Conservation (phyloP, 2,113 vertebrate genomes). For the Orthochromis indermauri region DNA sequence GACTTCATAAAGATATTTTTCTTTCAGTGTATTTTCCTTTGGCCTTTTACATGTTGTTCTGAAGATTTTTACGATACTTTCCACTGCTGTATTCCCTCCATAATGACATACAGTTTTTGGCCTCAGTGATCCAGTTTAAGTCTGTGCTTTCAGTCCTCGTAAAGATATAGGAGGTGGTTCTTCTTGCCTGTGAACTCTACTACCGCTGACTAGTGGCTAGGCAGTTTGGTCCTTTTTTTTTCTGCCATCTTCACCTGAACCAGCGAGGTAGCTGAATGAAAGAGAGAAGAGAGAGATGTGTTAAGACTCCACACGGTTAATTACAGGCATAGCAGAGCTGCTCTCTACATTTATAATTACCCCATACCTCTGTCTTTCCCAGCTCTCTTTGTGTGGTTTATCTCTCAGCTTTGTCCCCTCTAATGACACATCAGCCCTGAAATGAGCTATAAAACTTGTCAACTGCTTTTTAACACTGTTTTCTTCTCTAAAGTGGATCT, state of each 20-base stretch:
- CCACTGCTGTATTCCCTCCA: not conserved
- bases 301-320: conserved; percentile 21
- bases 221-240: not conserved
- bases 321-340: conserved; percentile 28
- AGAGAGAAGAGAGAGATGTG: not conserved
- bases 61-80: not conserved
- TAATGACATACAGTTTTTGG: not conserved
- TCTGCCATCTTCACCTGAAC: conserved; percentile 5
- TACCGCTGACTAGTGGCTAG: not conserved
- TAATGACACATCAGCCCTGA: conserved; percentile 28
- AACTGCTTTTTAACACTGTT: conserved; percentile 9
- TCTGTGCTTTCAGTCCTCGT: not conserved
- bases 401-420: not conserved
- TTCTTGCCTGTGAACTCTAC: not conserved
- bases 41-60: not conserved
- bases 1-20: not conserved
- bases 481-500: not conserved
- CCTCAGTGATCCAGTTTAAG: not conserved
- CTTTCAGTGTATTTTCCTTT: not conserved
- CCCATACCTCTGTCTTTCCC: not conserved
- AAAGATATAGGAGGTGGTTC: not conserved
- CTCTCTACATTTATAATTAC: conserved; percentile 43
- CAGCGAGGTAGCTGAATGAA: not conserved
- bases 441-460: conserved; percentile 22
- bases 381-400: conserved; percentile 17